Base-by-base conservation (phyloP, 2,113 vertebrate genomes). In the Elaphurus davidianus region DNA sequence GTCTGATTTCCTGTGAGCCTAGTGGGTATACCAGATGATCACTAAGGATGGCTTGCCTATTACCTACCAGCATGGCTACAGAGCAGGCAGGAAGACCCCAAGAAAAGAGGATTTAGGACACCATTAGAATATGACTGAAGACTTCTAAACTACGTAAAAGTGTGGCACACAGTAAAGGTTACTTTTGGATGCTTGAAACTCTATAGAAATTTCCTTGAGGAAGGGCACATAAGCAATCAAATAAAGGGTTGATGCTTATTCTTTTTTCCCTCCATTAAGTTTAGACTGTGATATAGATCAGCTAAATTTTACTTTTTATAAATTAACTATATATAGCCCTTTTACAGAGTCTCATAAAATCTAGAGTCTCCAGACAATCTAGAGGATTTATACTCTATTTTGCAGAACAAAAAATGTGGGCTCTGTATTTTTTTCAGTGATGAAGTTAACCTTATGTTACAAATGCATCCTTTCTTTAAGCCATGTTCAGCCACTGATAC, bases 301-400 rank as follows among this genome's bases (percentile, higher is more conserved):
- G 15, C 16, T 45, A 67, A 64, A 84, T 91, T 84, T 36, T 82
- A 47, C 30, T 59, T 95, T 90, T 94, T 74, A 89, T 62, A 64
- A 19, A 33, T n/a, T 60, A 28, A 64, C 25, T 62, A 0, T 27
- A 59, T 36, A 36, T 47, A 45, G 21, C 7, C 40, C n/a, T 71
- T 93, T 85, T 88, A n/a, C 16, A 90, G 16, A 59, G 19, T 87
- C 28, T 97, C 40, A 50, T 87, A 89, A 91, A 93, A 64, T 93
- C 47, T 43, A 43, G 36, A 74, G 23, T 76, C 25, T 86, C 71
- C 83, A 43, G 21, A 76, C 6, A 55, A 27, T 13, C 47, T 81
- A 90, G 40, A 59, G 1, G 60, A 90, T 12, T 21, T 87, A n/a
- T 27, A 76, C 3, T 54, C 28, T 54, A 64, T 16, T 91, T 97